Base-by-base conservation (phyloP, 2,888 invertebrate genomes). In the Watsonalla binaria region DNA sequence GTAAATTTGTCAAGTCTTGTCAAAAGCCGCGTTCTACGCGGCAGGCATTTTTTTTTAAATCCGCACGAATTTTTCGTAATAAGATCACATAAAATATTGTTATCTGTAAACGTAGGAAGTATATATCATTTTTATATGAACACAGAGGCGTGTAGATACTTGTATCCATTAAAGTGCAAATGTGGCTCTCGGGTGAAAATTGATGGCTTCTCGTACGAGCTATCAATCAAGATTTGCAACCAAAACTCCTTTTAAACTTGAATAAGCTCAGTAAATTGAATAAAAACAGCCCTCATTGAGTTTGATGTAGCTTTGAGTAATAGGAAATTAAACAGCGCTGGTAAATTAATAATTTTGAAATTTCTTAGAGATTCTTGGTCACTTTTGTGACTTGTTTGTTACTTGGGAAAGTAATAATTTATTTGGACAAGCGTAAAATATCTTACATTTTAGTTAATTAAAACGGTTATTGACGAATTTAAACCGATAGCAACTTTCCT, bases 221-320 rank as follows among this genome's bases (percentile, higher is more conserved):
- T 78, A 86, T 87, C 84, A 86, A 87, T 87, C 86, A 87, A 83
- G 85, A 85, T 86, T 84, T 82, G 76, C 74, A 76, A 72, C 78
- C 76, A 72, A 74, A 78, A 76, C 72, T 75, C 76, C 73, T 66
- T 75, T 69, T 72, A 72, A 75, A 81, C 74, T 79, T 75, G 72
- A 73, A 70, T 77, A 78, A 82, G 75, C 76, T 66, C 57, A 68
- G 72, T 70, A 78, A 82, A 86, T 86, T 84, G 77, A 86, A 86
- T 84, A 81, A 84, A 85, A 83, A 84, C 73, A 79, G 66, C 39
- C 34, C 47, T 54, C 56, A 64, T 64, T 61, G 58, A 61, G 59
- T 55, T 59, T 58, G 55, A 54, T 59, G 56, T 46, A 49, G 14
- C 53, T 56, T 55, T 61, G 56, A 60, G 57, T 56, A 63, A 65